Conservation (phyloP, 2,113 vertebrate genomes). For the Potamarius usumacintae region DNA sequence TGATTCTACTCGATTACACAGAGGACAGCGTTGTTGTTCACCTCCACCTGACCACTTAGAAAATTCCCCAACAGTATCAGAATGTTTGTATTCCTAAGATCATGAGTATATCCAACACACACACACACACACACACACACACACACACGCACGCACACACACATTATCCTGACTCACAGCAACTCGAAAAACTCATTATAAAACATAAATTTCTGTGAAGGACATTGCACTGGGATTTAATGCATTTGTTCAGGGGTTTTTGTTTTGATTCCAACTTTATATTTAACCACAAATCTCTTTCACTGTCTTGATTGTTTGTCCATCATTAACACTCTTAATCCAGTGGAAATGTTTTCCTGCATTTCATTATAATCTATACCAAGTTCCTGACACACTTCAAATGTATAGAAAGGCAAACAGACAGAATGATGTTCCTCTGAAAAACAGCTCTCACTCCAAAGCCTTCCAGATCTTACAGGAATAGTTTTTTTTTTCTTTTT, state of each 20-base stretch:
- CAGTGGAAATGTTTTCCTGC: background rate
- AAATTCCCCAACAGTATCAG: background rate
- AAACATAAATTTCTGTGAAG: background rate
- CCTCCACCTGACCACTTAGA: background rate
- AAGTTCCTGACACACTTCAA: background rate
- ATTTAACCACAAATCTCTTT: background rate
- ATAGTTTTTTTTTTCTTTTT: background rate
- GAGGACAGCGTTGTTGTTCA: background rate
- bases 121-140: slow-evolving; percentile 7
- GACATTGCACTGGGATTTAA: background rate
- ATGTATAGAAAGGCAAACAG: background rate
- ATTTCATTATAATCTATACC: background rate
- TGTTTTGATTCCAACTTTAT: background rate
- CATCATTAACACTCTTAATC: background rate
- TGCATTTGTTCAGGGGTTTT: background rate
- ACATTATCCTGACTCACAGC: background rate
- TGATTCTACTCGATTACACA: background rate
- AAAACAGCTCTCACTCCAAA: background rate
- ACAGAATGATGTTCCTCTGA: background rate
- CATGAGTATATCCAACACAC: background rate
- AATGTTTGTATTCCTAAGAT: background rate
- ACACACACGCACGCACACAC: slow-evolving; percentile 2
- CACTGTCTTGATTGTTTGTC: background rate
- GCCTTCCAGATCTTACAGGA: background rate
- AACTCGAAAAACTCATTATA: background rate